Evolutionary conservation across 2,888 invertebrate species (phyloP).

Genomic region (Epicampocera succincta): DNA sequence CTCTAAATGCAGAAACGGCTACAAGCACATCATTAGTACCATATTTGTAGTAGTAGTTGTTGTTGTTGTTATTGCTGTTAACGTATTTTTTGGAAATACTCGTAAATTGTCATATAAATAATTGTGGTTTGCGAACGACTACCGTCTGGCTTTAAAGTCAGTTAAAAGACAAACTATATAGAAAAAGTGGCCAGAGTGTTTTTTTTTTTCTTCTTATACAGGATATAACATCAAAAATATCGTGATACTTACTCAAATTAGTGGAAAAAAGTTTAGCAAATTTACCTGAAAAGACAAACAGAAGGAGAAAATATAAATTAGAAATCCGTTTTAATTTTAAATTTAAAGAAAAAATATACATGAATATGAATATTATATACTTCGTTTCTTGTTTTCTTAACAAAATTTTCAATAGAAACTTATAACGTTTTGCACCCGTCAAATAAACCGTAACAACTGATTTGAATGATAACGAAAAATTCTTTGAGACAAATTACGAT

Average conservation of each 20-base stretch:
- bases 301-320: neutral
- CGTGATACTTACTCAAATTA: neutral
- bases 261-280: neutral
- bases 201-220: neutral
- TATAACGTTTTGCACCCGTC: slow-evolving; percentile 78
- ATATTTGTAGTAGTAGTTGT: too few relatives aligned
- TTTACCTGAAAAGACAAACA: slow-evolving; percentile 53
- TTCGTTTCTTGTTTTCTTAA: slow-evolving; percentile 28
- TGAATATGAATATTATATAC: too few relatives aligned
- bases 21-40: slow-evolving; percentile 63
- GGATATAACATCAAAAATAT: neutral
- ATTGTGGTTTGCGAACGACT: slow-evolving; percentile 52
- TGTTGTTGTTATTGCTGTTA: slow-evolving; percentile 3
- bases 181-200: slow-evolving; percentile 41
- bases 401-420: neutral
- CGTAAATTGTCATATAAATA: slow-evolving; percentile 60
- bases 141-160: slow-evolving; percentile 34
- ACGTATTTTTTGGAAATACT: slow-evolving; percentile 32
- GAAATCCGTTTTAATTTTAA: neutral
- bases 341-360: too few relatives aligned
- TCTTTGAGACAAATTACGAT: slow-evolving; percentile 52
- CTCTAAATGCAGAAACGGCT: slow-evolving; percentile 12
- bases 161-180: neutral
- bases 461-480: slow-evolving; percentile 64
- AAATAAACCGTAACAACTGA: slow-evolving; percentile 81